phyloP scores from a whole-genome alignment of 2,797 vertebrate genomes.

The Chiloscyllium punctatum region DNA sequence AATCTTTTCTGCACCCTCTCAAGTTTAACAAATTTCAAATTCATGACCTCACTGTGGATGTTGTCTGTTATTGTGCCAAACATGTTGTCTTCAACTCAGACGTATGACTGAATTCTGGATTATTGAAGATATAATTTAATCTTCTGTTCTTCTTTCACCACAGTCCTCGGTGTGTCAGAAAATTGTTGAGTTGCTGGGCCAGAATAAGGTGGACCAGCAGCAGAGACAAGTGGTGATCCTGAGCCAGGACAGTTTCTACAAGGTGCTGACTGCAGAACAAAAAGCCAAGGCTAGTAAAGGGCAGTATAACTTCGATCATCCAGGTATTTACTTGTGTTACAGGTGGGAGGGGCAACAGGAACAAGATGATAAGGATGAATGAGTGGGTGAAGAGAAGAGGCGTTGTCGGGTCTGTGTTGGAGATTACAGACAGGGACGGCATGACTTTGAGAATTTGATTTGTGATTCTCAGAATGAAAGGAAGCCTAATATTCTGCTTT shows the following conservation, averaged over 20 bases:
- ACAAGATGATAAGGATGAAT: not conserved
- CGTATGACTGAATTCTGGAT: not conserved
- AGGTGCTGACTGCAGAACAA: conserved; percentile 85
- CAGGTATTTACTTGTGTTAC: conserved; percentile 62
- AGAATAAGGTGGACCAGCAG: conserved; percentile 88
- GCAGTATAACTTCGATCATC: conserved; percentile 98
- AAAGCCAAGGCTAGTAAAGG: conserved; percentile 87
- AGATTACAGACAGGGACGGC: conserved; percentile 27
- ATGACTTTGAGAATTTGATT: conserved; percentile 39
- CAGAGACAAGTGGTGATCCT: conserved; percentile 91
- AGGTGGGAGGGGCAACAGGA: too few species aligned
- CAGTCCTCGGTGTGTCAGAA: conserved; percentile 93
- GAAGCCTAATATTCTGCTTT: not conserved
- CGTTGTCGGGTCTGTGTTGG: not conserved
- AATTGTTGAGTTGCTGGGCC: conserved; percentile 92
- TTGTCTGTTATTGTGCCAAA: not conserved
- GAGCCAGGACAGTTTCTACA: conserved; percentile 97
- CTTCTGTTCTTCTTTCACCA: not conserved
- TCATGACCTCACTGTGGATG: not conserved
- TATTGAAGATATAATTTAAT: not conserved
- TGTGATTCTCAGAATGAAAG: not conserved
- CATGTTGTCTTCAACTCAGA: not conserved
- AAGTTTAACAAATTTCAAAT: not conserved
- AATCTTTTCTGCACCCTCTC: too few species aligned
- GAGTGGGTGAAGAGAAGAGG: conserved; percentile 30